phyloP scores from a whole-genome alignment of 2,797 vertebrate genomes.

The Notolepis coatsorum region DNA sequence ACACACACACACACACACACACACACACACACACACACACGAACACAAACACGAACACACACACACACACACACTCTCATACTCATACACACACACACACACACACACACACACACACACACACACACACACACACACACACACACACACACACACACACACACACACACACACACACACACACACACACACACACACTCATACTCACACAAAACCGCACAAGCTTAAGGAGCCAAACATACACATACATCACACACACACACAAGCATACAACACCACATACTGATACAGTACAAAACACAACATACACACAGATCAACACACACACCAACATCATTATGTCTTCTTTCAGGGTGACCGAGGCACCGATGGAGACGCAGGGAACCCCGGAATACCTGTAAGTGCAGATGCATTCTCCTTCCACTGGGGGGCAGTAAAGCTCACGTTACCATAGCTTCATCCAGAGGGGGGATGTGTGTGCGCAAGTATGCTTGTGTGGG shows the following conservation, averaged over 20 bases:
- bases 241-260: no score
- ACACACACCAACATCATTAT: slow-evolving; percentile 21
- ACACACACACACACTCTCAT: slow-evolving; percentile 40
- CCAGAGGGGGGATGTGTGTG: no score
- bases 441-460: slow-evolving; percentile 10
- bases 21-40: not conserved
- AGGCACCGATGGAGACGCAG: slow-evolving; percentile 75
- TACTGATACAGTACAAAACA: no score
- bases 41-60: slow-evolving; percentile 21
- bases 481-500: no score
- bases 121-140: not conserved
- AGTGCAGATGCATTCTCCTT: slow-evolving; percentile 37
- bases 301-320: not conserved
- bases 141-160: not conserved
- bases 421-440: slow-evolving; percentile 63
- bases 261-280: not conserved
- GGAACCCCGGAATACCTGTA: slow-evolving; percentile 73
- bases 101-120: slow-evolving; percentile 20
- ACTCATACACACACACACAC: slow-evolving; percentile 39
- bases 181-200: not conserved
- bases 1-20: slow-evolving; percentile 6
- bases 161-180: not conserved
- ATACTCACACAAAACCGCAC: not conserved
- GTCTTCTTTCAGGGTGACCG: slow-evolving; percentile 75
- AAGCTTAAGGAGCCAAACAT: not conserved